A percentile compares a stretch with the other conserved stretches of the same genome.
Evolutionary conservation across 2,888 invertebrate species (phyloP).

Genomic region (Endotricha flammealis): DNA sequence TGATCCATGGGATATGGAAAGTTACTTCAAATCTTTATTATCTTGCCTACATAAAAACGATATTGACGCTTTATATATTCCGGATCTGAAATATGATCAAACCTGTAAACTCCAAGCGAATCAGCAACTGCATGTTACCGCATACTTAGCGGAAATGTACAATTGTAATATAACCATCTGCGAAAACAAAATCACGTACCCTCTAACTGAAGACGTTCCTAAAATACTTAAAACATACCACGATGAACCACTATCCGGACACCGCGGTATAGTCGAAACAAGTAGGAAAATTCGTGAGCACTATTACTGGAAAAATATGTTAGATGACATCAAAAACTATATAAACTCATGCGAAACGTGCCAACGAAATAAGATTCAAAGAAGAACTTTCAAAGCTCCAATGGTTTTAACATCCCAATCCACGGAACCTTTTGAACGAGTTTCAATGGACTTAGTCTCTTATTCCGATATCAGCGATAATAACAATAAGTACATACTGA

Average conservation of each 20-base stretch:
- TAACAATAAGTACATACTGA: constrained; percentile 14
- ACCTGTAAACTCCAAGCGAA: constrained; percentile 8
- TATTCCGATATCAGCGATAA: constrained; percentile 13
- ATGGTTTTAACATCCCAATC: constrained; percentile 22
- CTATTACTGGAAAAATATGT: not conserved
- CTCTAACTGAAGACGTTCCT: too few relatives aligned
- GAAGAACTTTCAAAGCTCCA: constrained; percentile 14
- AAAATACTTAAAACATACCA: not conserved
- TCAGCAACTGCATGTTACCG: constrained; percentile 25
- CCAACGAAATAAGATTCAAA: constrained; percentile 16
- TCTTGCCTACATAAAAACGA: constrained; percentile 26
- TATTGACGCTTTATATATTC: too few relatives aligned
- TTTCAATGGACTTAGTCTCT: constrained; percentile 16
- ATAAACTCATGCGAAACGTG: constrained; percentile 8
- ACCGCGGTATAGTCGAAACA: not conserved
- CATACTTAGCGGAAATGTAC: constrained; percentile 28
- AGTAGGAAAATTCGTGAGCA: not conserved
- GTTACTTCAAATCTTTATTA: constrained; percentile 30
- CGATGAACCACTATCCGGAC: not conserved
- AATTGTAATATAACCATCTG: constrained; percentile 27
- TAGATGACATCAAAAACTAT: not conserved
- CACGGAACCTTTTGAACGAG: constrained; percentile 15
- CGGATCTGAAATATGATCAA: constrained; percentile 4
- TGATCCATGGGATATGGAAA: constrained; percentile 30
- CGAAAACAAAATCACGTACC: constrained; percentile 17